Percentiles rank a stretch among this genome's conserved stretches.
Evolutionary conservation across 2,888 invertebrate genomes (phyloP).

Genomic region (Sminthurides aquaticus): DNA sequence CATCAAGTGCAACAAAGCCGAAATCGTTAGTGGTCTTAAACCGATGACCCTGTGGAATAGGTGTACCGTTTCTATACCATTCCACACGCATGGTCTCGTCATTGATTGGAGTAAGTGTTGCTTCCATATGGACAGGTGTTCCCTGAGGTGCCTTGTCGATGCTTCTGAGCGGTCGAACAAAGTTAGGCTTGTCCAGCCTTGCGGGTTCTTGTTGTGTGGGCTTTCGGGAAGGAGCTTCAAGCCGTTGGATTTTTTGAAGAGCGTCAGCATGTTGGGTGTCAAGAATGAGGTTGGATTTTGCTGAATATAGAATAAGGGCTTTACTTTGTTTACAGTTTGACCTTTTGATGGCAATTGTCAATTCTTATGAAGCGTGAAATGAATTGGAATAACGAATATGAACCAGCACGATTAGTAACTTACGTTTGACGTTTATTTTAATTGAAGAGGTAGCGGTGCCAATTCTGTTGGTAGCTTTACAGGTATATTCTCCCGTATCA

Average conservation of each 20-base stretch:
- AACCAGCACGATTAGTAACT: no score
- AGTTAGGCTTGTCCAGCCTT: constrained; percentile 77
- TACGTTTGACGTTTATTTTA: constrained; percentile 70
- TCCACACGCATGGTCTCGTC: constrained; percentile 98
- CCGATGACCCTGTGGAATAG: constrained; percentile 81
- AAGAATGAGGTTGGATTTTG: constrained; percentile 21
- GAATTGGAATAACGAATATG: no score
- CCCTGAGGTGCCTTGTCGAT: constrained; percentile 77
- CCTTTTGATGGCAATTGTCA: no score
- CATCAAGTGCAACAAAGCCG: constrained; percentile 92
- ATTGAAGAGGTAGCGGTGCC: constrained; percentile 77
- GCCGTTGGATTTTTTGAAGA: constrained; percentile 78
- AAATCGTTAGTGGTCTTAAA: constrained; percentile 96
- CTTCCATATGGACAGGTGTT: constrained; percentile 81
- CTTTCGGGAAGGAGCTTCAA: constrained; percentile 77
- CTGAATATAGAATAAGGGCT: constrained; percentile 1
- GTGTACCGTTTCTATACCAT: constrained; percentile 87
- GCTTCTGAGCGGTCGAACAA: constrained; percentile 78
- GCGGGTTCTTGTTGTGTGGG: constrained; percentile 65
- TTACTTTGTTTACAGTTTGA: no score
- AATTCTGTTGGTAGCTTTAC: constrained; percentile 70
- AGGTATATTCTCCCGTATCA: constrained; percentile 69
- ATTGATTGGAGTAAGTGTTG: constrained; percentile 90
- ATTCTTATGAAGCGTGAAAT: no score
- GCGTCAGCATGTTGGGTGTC: constrained; percentile 57